phyloP scores from a whole-genome alignment of 2,797 vertebrate genomes.

The Chelidonichthys spinosus region DNA sequence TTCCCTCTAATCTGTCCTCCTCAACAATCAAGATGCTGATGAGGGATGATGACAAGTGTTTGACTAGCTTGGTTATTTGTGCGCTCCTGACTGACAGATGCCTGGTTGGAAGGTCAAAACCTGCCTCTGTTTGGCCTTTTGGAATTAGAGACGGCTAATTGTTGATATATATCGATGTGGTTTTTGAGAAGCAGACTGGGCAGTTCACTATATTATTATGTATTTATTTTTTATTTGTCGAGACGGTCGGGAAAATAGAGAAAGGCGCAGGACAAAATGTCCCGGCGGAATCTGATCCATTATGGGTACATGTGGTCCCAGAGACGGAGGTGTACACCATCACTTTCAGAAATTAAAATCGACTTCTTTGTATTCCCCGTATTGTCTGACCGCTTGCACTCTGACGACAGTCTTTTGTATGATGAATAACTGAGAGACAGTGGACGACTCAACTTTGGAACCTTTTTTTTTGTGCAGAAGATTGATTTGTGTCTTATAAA shows the following conservation, averaged over 20 bases:
- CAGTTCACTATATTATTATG: constrained; percentile 16
- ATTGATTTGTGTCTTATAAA: background rate
- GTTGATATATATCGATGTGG: constrained; percentile 39
- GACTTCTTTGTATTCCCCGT: constrained; percentile 65
- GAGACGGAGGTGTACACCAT: constrained; percentile 56
- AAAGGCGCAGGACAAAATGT: constrained; percentile 63
- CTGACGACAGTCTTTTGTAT: constrained; percentile 27
- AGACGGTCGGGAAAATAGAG: constrained; percentile 49
- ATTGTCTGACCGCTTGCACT: constrained; percentile 51
- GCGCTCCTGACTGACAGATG: constrained; percentile 48
- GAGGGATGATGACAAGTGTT: constrained; percentile 76
- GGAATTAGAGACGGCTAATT: constrained; percentile 41
- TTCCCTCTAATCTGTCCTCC: constrained; percentile 66
- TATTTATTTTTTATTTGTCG: constrained; percentile 28
- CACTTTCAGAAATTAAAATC: constrained; percentile 70
- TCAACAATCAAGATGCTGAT: constrained; percentile 75
- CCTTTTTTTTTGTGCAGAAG: constrained; percentile 26
- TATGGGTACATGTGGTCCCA: constrained; percentile 44
- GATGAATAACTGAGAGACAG: constrained; percentile 55
- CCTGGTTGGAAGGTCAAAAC: constrained; percentile 56
- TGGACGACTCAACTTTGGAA: constrained; percentile 5
- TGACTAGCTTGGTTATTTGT: constrained; percentile 56
- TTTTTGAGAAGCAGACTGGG: constrained; percentile 32
- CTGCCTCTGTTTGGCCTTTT: constrained; percentile 25
- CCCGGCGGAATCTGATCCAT: constrained; percentile 59